Conservation (phyloP, 2,113 vertebrate genomes). For the Clupea harengus region DNA sequence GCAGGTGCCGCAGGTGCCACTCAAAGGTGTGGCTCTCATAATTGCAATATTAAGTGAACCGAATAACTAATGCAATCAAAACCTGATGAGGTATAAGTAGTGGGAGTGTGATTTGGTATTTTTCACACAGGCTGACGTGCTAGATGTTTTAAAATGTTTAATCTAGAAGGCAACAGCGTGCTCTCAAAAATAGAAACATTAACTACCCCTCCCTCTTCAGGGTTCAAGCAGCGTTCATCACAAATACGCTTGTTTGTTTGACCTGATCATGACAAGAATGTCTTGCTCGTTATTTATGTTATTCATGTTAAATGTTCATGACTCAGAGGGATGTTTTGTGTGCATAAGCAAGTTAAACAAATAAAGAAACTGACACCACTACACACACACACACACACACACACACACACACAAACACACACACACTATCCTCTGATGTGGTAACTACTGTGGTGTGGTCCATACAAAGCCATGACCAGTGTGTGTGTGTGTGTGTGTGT, state of each 20-base stretch:
- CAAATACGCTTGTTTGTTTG: not conserved
- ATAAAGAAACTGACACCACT: not conserved
- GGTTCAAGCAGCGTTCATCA: not conserved
- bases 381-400: not conserved
- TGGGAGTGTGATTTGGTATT: too few relatives aligned
- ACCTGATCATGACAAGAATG: not conserved
- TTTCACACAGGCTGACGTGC: not conserved
- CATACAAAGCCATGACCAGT: not conserved
- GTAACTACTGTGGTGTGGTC: too few relatives aligned
- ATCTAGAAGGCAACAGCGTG: not conserved
- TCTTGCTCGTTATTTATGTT: not conserved
- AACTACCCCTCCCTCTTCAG: not conserved
- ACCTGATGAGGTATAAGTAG: too few relatives aligned
- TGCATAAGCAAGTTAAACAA: not conserved
- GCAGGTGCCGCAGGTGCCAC: not conserved
- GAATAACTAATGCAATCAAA: too few relatives aligned
- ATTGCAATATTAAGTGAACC: too few relatives aligned
- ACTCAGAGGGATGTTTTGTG: not conserved
- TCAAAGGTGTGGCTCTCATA: not conserved
- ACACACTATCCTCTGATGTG: not conserved
- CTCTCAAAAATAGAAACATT: not conserved
- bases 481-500: not conserved
- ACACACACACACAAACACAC: not conserved
- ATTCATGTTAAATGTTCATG: not conserved
- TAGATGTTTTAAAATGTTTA: not conserved